Evolutionary conservation across 2,113 vertebrate genomes (phyloP).

Genomic region (Ciconia stormi): DNA sequence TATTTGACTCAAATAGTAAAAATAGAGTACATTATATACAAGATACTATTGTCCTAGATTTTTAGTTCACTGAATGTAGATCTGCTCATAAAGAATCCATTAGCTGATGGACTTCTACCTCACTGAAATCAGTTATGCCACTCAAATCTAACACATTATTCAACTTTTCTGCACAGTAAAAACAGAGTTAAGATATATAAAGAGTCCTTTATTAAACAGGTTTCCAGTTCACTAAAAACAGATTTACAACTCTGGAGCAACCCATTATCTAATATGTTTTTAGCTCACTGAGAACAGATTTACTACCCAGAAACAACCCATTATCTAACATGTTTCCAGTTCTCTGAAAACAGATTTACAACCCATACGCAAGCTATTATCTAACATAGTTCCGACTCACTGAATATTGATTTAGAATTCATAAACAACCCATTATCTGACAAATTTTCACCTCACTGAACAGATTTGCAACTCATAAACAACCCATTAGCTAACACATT

Average conservation of each 20-base stretch:
- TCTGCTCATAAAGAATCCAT: not conserved
- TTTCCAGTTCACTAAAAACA: conserved; percentile 70
- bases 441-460: conserved; percentile 76
- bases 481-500: conserved; percentile 72
- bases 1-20: not conserved
- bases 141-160: not conserved
- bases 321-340: conserved; percentile 79
- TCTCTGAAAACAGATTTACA: conserved; percentile 83
- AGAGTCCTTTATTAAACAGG: conserved; percentile 58
- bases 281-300: conserved; percentile 78
- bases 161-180: conserved; percentile 4
- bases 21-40: not conserved
- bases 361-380: conserved; percentile 78
- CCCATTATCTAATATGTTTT: conserved; percentile 71
- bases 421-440: conserved; percentile 83
- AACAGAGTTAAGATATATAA: conserved; percentile 49
- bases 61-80: not conserved
- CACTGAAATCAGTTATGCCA: conserved; percentile 20
- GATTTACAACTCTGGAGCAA: conserved; percentile 72
- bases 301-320: conserved; percentile 74
- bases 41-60: not conserved
- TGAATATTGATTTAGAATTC: conserved; percentile 84
- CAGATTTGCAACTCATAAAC: conserved; percentile 73
- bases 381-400: conserved; percentile 79
- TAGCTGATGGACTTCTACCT: not conserved